phyloP scores from a whole-genome alignment of 2,797 vertebrate genomes.

The Alosa sapidissima region DNA sequence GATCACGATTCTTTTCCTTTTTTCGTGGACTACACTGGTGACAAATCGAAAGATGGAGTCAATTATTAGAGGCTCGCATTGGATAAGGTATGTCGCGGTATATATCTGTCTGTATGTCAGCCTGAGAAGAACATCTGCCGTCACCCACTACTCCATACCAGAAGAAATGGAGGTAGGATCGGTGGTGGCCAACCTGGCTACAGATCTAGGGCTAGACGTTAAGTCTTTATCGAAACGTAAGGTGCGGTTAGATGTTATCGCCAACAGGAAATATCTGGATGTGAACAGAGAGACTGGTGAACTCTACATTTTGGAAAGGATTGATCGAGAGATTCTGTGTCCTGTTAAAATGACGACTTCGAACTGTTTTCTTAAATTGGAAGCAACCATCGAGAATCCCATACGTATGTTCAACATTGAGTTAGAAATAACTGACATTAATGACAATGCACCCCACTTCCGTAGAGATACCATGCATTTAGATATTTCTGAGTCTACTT shows the following conservation, averaged over 20 bases:
- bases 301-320: conserved; percentile 59
- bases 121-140: conserved; percentile 37
- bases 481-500: conserved; percentile 61
- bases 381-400: conserved; percentile 58
- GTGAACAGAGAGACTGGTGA: conserved; percentile 67
- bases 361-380: conserved; percentile 70
- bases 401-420: conserved; percentile 61
- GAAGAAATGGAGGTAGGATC: conserved; percentile 74
- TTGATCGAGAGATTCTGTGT: conserved; percentile 65
- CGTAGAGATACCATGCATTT: conserved; percentile 38
- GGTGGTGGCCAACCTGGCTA: conserved; percentile 70
- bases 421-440: conserved; percentile 67
- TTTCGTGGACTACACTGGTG: neutral
- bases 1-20: neutral
- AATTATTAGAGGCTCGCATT: neutral
- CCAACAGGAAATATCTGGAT: conserved; percentile 65
- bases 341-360: conserved; percentile 44
- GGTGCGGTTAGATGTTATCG: conserved; percentile 64
- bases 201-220: conserved; percentile 66
- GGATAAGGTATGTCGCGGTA: conserved; percentile 36
- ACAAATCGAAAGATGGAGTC: conserved; percentile 13
- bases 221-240: conserved; percentile 56
- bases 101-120: conserved; percentile 41
- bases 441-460: conserved; percentile 63
- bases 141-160: conserved; percentile 69